A percentile compares a stretch with the other conserved stretches of the same genome.
Conservation (phyloP, 2,113 vertebrate genomes). For the Micronycteris hirsuta region DNA sequence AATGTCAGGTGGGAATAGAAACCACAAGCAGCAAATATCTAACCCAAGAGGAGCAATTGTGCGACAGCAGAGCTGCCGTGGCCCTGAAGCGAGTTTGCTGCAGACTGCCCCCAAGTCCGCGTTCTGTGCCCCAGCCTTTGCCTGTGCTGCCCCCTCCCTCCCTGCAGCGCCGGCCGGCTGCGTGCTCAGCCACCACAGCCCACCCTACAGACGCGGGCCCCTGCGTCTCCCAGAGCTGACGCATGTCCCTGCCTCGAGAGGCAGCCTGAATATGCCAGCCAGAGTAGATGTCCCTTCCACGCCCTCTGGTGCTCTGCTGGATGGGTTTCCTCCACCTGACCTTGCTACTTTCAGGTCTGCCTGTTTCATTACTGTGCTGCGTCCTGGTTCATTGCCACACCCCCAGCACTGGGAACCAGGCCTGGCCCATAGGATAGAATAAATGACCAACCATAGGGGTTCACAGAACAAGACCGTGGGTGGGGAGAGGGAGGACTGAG, state of each 20-base stretch:
- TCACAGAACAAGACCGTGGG: neutral
- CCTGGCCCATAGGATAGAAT: neutral
- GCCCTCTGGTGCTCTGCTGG: neutral
- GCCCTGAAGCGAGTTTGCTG: neutral
- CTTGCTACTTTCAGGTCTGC: accelerated
- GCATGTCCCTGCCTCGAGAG: neutral
- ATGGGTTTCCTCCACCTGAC: accelerated
- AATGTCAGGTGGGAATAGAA: neutral
- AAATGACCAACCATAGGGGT: neutral
- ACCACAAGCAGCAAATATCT: neutral
- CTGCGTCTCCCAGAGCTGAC: neutral
- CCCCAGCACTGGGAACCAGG: neutral
- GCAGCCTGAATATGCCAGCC: neutral
- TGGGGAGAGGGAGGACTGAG: neutral
- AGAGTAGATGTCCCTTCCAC: too few relatives aligned
- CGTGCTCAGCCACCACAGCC: neutral
- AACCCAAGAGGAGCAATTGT: accelerated
- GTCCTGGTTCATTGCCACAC: neutral
- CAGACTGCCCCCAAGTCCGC: neutral
- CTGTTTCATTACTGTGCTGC: neutral
- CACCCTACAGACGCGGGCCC: neutral
- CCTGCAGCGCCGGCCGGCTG: neutral
- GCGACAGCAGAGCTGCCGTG: accelerated
- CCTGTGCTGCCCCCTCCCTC: neutral
- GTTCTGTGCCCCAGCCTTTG: neutral